These are phyloP conservation scores for Elgaria multicarinata DNA, from an alignment of 2,113 vertebrate species.

Conservation along the genomic window DNA sequence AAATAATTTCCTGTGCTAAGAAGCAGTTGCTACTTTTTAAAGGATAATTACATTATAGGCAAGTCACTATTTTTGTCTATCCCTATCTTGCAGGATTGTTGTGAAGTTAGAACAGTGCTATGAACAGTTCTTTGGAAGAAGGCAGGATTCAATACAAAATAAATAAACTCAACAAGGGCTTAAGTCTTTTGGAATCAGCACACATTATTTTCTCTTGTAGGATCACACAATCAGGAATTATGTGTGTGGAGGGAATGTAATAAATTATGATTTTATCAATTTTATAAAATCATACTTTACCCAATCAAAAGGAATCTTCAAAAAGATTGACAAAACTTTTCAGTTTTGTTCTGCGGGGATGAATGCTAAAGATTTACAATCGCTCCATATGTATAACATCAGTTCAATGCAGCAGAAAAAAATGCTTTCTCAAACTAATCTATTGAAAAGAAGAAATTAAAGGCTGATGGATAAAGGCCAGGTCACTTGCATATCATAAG, in stretches of 20 bases:
- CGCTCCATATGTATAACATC: too few species aligned
- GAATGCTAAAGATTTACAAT: background rate
- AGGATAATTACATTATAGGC: background rate
- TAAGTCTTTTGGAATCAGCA: background rate
- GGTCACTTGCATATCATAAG: background rate
- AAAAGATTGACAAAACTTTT: background rate
- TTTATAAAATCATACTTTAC: background rate
- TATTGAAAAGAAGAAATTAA: background rate
- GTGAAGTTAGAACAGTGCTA: background rate
- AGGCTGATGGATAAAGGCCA: background rate
- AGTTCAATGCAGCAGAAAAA: background rate
- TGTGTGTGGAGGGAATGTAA: background rate
- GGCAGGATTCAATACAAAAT: background rate
- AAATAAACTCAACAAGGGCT: background rate
- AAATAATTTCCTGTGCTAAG: background rate
- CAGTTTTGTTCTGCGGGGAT: background rate
- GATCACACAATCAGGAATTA: background rate
- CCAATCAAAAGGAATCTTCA: background rate
- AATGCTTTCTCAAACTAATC: background rate
- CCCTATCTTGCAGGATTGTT: background rate
- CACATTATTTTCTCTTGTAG: background rate
- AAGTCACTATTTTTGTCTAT: background rate
- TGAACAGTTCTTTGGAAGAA: background rate
- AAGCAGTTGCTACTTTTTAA: background rate
- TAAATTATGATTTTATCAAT: background rate